phyloP scores from a whole-genome alignment of 2,797 vertebrate species.

The Prionace glauca region DNA sequence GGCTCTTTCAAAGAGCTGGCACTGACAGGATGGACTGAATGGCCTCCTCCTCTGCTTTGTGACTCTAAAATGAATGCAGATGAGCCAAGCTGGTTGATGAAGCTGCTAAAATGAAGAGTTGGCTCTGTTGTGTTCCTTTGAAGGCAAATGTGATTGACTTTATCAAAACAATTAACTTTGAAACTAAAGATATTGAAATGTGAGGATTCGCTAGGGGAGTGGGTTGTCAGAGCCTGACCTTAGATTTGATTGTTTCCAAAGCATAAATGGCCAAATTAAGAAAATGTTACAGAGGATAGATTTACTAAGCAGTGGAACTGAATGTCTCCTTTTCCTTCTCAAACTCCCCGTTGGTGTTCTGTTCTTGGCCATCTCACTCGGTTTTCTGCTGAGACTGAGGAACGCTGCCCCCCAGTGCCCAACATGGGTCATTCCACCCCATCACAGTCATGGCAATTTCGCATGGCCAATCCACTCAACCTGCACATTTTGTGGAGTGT shows the following conservation, averaged over 20 bases:
- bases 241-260: not conserved
- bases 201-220: not conserved
- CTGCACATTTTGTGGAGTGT: no score
- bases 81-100: not conserved
- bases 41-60: not conserved
- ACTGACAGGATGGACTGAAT: not conserved
- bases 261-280: not conserved
- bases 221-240: not conserved
- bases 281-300: not conserved
- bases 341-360: not conserved
- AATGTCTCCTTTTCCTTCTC: not conserved
- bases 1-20: not conserved
- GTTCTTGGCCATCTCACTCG: no score
- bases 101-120: not conserved
- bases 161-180: not conserved
- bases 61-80: not conserved
- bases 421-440: not conserved
- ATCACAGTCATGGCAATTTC: not conserved
- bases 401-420: not conserved
- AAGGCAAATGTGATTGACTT: not conserved
- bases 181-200: not conserved
- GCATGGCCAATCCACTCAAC: no score
- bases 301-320: not conserved
- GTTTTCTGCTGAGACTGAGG: not conserved
- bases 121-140: not conserved